Evolutionary conservation across 37 sponge, comb jelly and placozoan genomes (phyloP), one percentile per base, ranked within the genome.

Genomic region (Oscarella lobularis): DNA sequence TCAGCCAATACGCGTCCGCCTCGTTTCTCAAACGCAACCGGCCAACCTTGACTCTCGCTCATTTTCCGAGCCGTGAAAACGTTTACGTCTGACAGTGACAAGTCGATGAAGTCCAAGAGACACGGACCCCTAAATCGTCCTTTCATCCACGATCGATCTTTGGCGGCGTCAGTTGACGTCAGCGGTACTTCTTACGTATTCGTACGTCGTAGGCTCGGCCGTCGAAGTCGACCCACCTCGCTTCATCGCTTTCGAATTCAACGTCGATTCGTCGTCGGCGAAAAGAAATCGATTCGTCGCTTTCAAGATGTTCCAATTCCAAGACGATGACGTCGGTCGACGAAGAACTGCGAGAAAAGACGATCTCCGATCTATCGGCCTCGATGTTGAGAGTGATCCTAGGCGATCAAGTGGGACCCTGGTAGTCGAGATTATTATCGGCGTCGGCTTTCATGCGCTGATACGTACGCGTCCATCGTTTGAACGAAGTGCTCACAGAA

Each of bases 401-500:
- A n/a, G 84, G 84, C 70, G 90, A 87, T 2, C 91, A 78, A 20
- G 87, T 83, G 0, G 91, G 91, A 39, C 87, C 91, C 36, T 78
- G 27, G 41, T 85, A 89, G 31, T 73, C 72, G 81, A 90, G 73
- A 41, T 82, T 88, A 27, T 87, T 92, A 27, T 67, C 78, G 34
- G 92, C 80, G 37, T 78, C 54, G 14, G 88, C 95, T 41, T 88
- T 91, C 95, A 95, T 95, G 41, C 92, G 41, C 65, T 89, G 95
- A 66, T n/a, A n/a, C n/a, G n/a, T 88, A 94, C 77, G 95, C 95
- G 80, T 94, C 95, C 20, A 89, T 87, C 34, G 89, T 81, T 68
- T 94, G 95, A 27, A 87, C 85, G 65, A 98, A 98, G 73, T 98
- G 99, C 60, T 86, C 79, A 66, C 85, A 81, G 72, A 98, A 98